Conservation (phyloP, 2,797 vertebrate species). For the Pantherophis alleghaniensis region DNA sequence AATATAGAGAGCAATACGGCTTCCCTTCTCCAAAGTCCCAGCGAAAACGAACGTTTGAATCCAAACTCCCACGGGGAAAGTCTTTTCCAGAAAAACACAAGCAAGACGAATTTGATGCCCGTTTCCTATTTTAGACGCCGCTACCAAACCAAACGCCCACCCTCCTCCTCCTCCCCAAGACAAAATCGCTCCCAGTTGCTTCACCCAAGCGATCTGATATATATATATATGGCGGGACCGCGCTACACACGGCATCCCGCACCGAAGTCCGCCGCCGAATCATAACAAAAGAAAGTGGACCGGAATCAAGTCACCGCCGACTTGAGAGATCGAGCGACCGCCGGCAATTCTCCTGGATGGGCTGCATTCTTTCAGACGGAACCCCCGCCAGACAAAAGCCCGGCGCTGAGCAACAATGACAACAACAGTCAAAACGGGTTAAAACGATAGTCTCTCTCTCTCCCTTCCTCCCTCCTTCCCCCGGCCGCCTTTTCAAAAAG, state of each 20-base stretch:
- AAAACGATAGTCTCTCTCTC: neutral
- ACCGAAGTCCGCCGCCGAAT: neutral
- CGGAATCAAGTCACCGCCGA: neutral
- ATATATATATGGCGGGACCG: neutral
- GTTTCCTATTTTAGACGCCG: slow-evolving; percentile 69
- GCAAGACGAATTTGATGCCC: slow-evolving; percentile 47
- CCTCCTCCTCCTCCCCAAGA: neutral
- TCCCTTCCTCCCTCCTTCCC: neutral
- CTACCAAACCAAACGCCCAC: neutral
- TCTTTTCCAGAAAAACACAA: neutral
- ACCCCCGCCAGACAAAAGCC: neutral
- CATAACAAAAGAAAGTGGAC: slow-evolving; percentile 29
- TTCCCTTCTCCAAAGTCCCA: neutral
- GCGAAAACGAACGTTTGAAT: neutral
- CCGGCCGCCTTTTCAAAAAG: neutral
- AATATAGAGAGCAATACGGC: neutral
- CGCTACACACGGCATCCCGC: neutral
- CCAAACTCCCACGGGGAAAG: neutral
- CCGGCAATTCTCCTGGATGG: neutral
- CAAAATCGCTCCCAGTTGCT: slow-evolving; percentile 32
- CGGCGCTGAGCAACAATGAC: neutral
- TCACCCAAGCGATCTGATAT: neutral
- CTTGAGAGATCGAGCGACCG: neutral
- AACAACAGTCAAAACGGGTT: neutral
- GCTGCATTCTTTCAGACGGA: neutral